Conservation (phyloP, 1,140 invertebrate species). For the Nasonia giraulti region DNA sequence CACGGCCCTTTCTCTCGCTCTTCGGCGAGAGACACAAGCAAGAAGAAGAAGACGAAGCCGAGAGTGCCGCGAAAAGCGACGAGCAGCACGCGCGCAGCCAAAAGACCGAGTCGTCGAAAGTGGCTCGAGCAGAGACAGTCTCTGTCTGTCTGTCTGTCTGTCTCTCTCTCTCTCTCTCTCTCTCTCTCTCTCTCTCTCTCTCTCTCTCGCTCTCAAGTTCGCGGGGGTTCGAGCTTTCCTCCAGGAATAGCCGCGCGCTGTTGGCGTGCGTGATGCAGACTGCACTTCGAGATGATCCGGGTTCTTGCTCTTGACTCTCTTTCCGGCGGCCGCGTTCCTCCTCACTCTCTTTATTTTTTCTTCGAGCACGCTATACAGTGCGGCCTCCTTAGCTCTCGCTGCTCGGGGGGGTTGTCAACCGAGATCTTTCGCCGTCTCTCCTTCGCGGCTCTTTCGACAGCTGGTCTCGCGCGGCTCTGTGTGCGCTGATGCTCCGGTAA, state of each 20-base stretch:
- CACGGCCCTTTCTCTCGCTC: neutral
- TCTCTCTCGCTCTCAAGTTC: constrained; percentile 51
- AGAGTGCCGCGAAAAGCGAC: neutral
- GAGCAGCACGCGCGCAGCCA: neutral
- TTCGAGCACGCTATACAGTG: constrained; percentile 23
- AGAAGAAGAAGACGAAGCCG: neutral
- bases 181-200: no score
- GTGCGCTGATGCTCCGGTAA: constrained; percentile 48
- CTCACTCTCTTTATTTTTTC: constrained; percentile 4
- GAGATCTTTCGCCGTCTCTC: neutral
- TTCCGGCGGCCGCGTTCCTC: constrained; percentile 53
- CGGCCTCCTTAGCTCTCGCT: neutral
- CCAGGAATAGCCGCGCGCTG: constrained; percentile 61
- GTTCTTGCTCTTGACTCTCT: constrained; percentile 49
- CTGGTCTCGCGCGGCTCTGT: constrained; percentile 37
- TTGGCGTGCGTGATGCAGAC: constrained; percentile 48
- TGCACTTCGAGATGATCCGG: constrained; percentile 48
- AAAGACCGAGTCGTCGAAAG: neutral
- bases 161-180: neutral
- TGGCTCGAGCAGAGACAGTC: constrained; percentile 9
- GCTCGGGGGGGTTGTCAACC: neutral
- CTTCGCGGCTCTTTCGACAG: neutral
- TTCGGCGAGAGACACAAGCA: neutral
- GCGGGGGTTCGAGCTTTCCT: constrained; percentile 59
- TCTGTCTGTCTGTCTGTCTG: neutral